Evolutionary conservation across 1,140 invertebrate genomes (phyloP), one percentile per base, ranked within the genome.

Genomic region (Papilio polytes): DNA sequence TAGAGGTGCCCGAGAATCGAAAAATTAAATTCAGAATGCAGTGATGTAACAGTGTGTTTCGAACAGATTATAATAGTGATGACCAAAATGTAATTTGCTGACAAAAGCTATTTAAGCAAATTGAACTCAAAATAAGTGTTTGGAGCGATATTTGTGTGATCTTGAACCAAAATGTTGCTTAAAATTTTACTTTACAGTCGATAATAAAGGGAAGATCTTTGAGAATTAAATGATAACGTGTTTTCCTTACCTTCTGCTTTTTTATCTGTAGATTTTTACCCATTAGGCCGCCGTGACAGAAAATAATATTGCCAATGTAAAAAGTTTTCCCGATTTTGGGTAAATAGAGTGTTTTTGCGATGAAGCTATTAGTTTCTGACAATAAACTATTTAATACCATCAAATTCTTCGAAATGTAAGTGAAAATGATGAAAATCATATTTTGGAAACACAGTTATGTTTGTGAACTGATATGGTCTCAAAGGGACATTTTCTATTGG

Each of bases 11-110:
- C 26, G 13, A 66, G 12, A 13, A 80, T 81, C 81, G 76, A 76
- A 84, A 88, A 88, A 82, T 84, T 81, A 59, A 88, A 86, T 80
- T 82, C 80, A 72, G 83, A 89, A 88, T 85, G 81, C 77, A 66
- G 85, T 90, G 89, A 90, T 87, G 89, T 90, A 90, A 90, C 86
- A 86, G 18, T 56, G 48, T 41, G 31, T 51, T 31, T 36, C 48
- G 26, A 15, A 36, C 51, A 78, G 76, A 59, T 78, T 78, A 78
- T 26, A 31, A 13, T 31, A 48, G 22, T 53, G 26, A 22, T 76
- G 10, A 53, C 44, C 15, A 46, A 74, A 46, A 26, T 46, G n/a
- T n/a, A 2, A 56, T 18, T 56, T 56, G 6, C 22, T 70, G 22
- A 15, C 3, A 70, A 70, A 70, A 70, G 13, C 63, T 18, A 15